Conservation (phyloP, 2,113 vertebrate genomes). For the Heterochromis multidens region DNA sequence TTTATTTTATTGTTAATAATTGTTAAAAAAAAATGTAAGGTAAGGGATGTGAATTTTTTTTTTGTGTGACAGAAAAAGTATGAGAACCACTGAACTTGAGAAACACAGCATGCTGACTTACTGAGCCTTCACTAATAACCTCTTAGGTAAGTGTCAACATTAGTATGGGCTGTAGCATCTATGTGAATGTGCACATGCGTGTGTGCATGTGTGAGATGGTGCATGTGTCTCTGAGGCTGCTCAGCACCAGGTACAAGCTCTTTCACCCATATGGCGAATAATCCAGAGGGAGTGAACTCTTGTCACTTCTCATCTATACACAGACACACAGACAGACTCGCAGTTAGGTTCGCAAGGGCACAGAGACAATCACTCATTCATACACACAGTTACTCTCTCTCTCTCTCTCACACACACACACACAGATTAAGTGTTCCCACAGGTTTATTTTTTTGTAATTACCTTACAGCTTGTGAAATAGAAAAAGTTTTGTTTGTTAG, state of each 20-base stretch:
- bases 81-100: not conserved
- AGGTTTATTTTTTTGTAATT: not conserved
- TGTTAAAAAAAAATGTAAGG: not conserved
- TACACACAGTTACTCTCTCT: too few species aligned
- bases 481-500: not conserved
- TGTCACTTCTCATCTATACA: conserved; percentile 48
- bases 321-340: not conserved
- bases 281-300: conserved; percentile 50
- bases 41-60: not conserved
- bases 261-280: conserved; percentile 57
- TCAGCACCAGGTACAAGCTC: conserved; percentile 49
- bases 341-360: not conserved
- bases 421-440: not conserved
- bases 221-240: conserved; percentile 17
- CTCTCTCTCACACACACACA: too few species aligned
- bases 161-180: not conserved
- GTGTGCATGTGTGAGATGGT: not conserved
- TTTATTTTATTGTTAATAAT: not conserved
- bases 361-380: not conserved
- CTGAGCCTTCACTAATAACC: conserved; percentile 21
- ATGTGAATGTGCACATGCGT: not conserved
- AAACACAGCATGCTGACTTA: not conserved
- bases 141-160: not conserved
- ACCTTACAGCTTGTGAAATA: not conserved
- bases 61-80: not conserved